A percentile compares a stretch with the other conserved stretches of the same genome.
phyloP scores from a whole-genome alignment of 2,888 invertebrate species.

The Sesamia inferens region DNA sequence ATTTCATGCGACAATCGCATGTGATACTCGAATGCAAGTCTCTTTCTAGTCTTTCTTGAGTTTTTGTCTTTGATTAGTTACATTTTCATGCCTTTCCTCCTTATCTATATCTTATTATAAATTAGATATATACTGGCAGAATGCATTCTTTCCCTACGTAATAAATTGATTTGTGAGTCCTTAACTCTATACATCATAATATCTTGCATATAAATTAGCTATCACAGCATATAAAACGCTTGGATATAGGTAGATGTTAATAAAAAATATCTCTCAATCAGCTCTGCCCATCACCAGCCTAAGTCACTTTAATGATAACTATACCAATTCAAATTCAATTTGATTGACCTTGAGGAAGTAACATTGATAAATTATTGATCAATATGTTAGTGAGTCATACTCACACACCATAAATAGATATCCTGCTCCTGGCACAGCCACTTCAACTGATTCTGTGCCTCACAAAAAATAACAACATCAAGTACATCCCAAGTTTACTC shows the following conservation, averaged over 20 bases:
- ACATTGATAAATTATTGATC: conserved; percentile 11
- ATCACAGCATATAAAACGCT: neutral
- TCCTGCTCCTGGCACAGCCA: no score
- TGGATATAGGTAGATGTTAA: neutral
- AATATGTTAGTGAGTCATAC: conserved; percentile 19
- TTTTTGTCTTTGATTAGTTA: neutral
- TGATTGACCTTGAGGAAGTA: conserved; percentile 21
- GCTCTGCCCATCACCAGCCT: neutral
- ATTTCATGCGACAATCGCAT: conserved; percentile 36
- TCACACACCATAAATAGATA: conserved; percentile 22
- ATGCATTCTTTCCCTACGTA: neutral
- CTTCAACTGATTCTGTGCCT: no score
- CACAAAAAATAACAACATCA: no score
- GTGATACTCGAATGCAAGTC: conserved; percentile 37
- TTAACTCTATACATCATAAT: neutral
- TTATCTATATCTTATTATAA: no score
- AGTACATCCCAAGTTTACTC: neutral
- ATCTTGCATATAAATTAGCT: neutral
- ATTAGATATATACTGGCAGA: neutral
- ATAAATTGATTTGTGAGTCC: neutral
- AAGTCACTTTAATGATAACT: neutral
- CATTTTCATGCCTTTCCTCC: neutral
- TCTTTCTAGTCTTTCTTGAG: neutral
- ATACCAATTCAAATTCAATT: conserved; percentile 4
- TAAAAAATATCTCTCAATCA: neutral